Base-by-base conservation (phyloP, 2,888 invertebrate species). In the Phyto melanocephala region DNA sequence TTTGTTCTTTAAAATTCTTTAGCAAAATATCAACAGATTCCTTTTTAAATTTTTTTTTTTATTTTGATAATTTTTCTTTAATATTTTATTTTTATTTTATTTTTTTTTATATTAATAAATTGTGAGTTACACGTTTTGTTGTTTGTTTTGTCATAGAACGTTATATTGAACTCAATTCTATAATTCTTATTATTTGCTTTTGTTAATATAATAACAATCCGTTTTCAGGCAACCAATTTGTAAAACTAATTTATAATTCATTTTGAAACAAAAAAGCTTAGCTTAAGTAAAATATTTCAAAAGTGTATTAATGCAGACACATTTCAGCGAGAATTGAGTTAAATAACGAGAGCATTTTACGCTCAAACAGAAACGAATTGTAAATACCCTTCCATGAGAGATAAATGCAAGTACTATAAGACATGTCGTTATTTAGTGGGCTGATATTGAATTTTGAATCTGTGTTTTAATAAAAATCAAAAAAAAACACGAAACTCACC, bases 211-310 rank as follows among this genome's bases (percentile, higher is more conserved):
- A 33, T 40, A 28, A 50, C 11, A 79, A 67, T 71, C 79, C 67
- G 82, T 79, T 56, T 70, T 70, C 74, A 24, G 60, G 63, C 78
- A 75, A 47, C 37, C 33, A 79, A 65, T 28, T 60, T 71, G 75
- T 56, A 35, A 71, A 79, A 82, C 82, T 82, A 76, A 82, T 65
- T 79, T 75, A 28, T 20, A 47, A 62, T 79, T 71, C n/a, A 28
- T 13, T n/a, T 56, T 65, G 7, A 58, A 40, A 45, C 17, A 45
- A 20, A 15, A 60, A 63, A 67, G 75, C 60, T 76, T 67, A 75
- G 71, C 79, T 76, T 76, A 65, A 50, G 67, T 20, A 20, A 37
- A 40, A 47, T 50, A 20, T 40, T 47, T 33, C 54, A 13, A 52
- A 40, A 20, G 28, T 28, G 28, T 28, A 37, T 58, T 15, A 40